A percentile compares a stretch with the other conserved stretches of the same genome.
These are phyloP conservation scores for Phoxinus phoxinus DNA, from an alignment of 2,113 vertebrate species.

Conservation along the genomic window DNA sequence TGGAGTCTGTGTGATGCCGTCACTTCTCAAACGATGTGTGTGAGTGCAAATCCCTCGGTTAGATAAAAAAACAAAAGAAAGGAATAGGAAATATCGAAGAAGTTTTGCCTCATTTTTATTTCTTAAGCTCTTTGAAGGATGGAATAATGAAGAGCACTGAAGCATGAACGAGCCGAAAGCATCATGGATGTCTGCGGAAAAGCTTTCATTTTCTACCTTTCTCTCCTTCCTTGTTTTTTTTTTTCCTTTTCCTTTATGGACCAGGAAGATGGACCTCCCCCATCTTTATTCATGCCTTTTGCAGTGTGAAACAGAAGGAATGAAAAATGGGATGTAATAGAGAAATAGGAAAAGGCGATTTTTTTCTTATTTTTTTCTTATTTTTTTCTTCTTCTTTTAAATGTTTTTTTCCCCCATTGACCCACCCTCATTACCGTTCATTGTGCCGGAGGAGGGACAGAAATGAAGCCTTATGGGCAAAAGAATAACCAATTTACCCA, in stretches of 20 bases:
- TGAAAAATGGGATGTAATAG: slow-evolving; percentile 6
- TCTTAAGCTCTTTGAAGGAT: slow-evolving; percentile 21
- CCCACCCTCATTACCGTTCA: slow-evolving; percentile 63
- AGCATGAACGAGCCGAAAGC: slow-evolving; percentile 31
- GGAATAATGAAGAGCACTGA: slow-evolving; percentile 40
- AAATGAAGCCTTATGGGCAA: slow-evolving; percentile 62
- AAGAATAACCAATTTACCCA: slow-evolving; percentile 64
- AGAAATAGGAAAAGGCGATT: not conserved
- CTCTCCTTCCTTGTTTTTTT: not conserved
- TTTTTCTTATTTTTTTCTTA: not conserved
- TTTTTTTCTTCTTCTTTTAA: too few relatives aligned
- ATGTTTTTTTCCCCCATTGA: too few relatives aligned
- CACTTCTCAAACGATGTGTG: not conserved
- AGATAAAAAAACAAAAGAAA: not conserved
- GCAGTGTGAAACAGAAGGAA: slow-evolving; percentile 42
- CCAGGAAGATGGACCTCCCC: slow-evolving; percentile 49
- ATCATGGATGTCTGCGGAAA: slow-evolving; percentile 10
- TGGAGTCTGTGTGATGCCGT: not conserved
- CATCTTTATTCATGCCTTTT: slow-evolving; percentile 67
- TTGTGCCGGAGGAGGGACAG: slow-evolving; percentile 65
- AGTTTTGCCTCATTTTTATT: slow-evolving; percentile 35
- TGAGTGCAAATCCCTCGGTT: not conserved
- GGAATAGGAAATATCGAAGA: slow-evolving; percentile 1
- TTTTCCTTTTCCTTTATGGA: not conserved
- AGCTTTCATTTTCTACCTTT: slow-evolving; percentile 33